Evolutionary conservation across 2,888 invertebrate species (phyloP), one percentile per base, ranked within the genome.

Genomic region (Pseudeuparius sepicola): DNA sequence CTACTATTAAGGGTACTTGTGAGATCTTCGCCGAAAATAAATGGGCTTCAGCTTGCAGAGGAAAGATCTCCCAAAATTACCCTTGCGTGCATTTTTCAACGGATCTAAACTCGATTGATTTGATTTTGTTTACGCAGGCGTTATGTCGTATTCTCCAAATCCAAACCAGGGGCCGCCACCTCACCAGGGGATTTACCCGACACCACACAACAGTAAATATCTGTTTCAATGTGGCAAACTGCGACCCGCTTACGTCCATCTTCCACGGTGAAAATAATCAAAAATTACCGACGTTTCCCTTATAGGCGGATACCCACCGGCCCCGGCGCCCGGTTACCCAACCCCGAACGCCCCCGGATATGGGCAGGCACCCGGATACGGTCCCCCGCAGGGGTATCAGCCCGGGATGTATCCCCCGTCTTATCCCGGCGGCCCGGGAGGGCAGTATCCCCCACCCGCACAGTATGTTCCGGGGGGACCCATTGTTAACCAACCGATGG

Each of bases 391-490:
- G 26, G 47, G 48, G n/a, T 51, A 50, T 29, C 47, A 45, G 3
- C 48, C 46, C 25, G 48, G 49, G 20, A 42, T 40, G 13, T 53
- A 50, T 35, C 49, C 46, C 17, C 52, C 53, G 37, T 43, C 46
- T 24, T 44, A 45, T 14, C 45, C 42, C 1, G 42, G 44, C n/a
- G 40, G 48, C 36, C 44, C 48, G 9, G 51, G 46, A 27, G 49
- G 45, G 5, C 41, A 40, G 15, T 50, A 47, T 35, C 48, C 46
- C 14, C 49, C 50, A 33, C 45, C 44, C 13, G 43, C 40, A 14
- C 59, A 64, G 14, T 66, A 67, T 15, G 61, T 66, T 64, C 69
- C 50, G 67, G 70, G 55, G 12, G 48, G 45, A 12, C 54, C 56
- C 3, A 47, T 57, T 24, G 49, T 49, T 4, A 50, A 53, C 38